These are phyloP conservation scores for Cyrtodaria siliqua DNA, from an alignment of 2,888 invertebrate species.

Conservation along the genomic window DNA sequence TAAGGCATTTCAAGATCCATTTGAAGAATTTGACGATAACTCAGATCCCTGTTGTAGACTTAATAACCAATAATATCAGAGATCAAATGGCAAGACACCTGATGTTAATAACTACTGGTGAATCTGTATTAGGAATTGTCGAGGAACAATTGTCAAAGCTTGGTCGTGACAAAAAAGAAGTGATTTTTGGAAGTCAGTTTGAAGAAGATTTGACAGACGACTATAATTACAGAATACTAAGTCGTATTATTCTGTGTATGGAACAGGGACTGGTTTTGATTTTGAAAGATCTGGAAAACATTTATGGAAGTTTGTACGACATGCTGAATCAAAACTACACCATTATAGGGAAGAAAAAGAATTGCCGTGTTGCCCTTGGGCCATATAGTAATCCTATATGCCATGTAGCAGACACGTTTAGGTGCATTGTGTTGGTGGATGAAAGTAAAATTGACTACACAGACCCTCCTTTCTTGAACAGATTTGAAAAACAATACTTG, in stretches of 20 bases:
- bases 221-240: conserved; percentile 72
- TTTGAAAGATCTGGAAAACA: conserved; percentile 70
- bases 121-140: conserved; percentile 64
- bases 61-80: conserved; percentile 66
- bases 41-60: conserved; percentile 35
- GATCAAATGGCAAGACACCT: conserved; percentile 68
- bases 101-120: conserved; percentile 68
- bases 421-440: conserved; percentile 73
- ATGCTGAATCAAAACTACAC: conserved; percentile 78
- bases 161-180: conserved; percentile 48
- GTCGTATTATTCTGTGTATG: conserved; percentile 75
- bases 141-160: conserved; percentile 51
- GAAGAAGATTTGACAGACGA: conserved; percentile 75
- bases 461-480: conserved; percentile 77
- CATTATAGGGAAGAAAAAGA: conserved; percentile 66
- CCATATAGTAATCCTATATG: conserved; percentile 74
- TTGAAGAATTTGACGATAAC: not conserved
- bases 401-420: conserved; percentile 71
- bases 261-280: conserved; percentile 72
- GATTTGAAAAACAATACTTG: conserved; percentile 79
- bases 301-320: conserved; percentile 75
- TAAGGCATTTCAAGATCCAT: conserved; percentile 38
- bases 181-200: conserved; percentile 75
- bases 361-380: conserved; percentile 73
- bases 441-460: conserved; percentile 63